Conservation (phyloP, 2,797 vertebrate genomes). For the Sus cebifrons region DNA sequence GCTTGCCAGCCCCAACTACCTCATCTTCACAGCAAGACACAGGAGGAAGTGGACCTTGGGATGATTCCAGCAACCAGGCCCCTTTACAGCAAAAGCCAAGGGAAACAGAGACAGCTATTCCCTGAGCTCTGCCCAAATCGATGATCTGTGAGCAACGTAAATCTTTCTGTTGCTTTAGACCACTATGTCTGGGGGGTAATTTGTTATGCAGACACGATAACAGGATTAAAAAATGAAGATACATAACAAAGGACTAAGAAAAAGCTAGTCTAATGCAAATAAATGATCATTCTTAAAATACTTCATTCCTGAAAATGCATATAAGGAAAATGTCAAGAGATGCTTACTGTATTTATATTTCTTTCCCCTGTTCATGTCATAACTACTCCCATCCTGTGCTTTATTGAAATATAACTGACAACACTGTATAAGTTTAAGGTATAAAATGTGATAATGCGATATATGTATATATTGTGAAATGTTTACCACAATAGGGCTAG, state of each 20-base stretch:
- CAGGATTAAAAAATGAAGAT: constrained; percentile 43
- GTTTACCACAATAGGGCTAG: not conserved
- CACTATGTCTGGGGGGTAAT: not conserved
- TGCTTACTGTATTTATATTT: not conserved
- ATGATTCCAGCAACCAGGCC: not conserved
- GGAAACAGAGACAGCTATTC: not conserved
- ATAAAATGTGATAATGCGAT: not conserved
- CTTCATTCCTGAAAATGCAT: constrained; percentile 47
- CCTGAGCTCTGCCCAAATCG: not conserved
- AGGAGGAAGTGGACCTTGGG: not conserved
- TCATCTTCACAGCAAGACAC: not conserved
- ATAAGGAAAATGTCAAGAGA: not conserved
- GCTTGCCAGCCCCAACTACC: not conserved
- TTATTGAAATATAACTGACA: not conserved
- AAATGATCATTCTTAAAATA: not conserved
- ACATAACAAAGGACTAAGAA: not conserved
- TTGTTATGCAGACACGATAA: constrained; percentile 4
- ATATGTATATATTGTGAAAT: not conserved
- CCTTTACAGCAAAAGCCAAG: not conserved
- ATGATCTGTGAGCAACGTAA: not conserved
- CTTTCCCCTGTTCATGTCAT: constrained; percentile 4
- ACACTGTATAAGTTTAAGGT: not conserved
- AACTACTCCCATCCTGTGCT: not conserved
- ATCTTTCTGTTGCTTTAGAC: not conserved
- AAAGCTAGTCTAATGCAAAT: constrained; percentile 12